phyloP scores from a whole-genome alignment of 2,797 vertebrate species.

The Dendrocincla tyrannina region DNA sequence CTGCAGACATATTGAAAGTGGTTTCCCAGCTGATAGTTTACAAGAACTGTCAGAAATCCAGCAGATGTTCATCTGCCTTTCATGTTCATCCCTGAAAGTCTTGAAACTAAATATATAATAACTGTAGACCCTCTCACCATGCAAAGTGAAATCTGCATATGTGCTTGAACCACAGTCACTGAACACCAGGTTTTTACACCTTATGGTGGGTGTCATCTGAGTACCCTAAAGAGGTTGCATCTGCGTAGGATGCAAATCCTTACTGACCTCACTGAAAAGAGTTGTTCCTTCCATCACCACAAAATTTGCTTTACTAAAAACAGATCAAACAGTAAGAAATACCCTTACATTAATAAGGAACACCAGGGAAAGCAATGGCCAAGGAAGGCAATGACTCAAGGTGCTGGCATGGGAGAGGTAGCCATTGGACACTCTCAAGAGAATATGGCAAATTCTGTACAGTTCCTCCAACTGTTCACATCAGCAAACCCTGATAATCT shows the following conservation, averaged over 20 bases:
- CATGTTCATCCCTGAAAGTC: neutral
- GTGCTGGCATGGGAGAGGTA: neutral
- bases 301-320: neutral
- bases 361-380: rapidly evolving
- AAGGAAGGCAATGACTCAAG: neutral
- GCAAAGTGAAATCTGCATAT: neutral
- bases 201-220: neutral
- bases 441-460: neutral
- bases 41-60: neutral
- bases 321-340: neutral
- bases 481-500: neutral
- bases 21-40: neutral
- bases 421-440: neutral
- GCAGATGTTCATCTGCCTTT: neutral
- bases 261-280: neutral
- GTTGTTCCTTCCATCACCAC: neutral
- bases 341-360: neutral
- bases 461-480: neutral
- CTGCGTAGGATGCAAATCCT: neutral
- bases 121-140: neutral
- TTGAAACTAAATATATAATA: neutral
- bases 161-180: neutral
- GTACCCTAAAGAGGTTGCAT: neutral
- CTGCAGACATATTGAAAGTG: neutral
- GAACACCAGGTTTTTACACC: neutral